Evolutionary conservation across 2,113 vertebrate genomes (phyloP), one percentile per base, ranked within the genome.

Genomic region (Caloenas nicobarica): DNA sequence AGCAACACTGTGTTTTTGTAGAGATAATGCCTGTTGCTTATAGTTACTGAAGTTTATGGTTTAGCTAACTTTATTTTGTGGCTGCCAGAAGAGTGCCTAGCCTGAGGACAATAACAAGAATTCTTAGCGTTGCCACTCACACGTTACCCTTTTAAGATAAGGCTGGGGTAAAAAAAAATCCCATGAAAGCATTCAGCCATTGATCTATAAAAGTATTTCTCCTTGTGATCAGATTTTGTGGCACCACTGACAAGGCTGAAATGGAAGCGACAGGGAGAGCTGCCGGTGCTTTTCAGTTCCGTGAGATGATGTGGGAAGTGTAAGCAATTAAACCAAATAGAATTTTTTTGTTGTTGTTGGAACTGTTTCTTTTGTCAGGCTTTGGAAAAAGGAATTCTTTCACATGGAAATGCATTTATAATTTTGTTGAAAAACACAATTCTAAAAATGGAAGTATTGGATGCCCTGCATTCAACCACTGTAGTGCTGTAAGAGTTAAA

Each of bases 71-170:
- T 81, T 90, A 79, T 92, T 84, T 77, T 69, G 65, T 66, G 54
- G 69, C 53, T 93, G 56, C 60, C 78, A 86, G 81, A 65, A 87
- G 54, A 73, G 70, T 57, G 46, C 33, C 62, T 74, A 40, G 54
- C 60, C 68, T 81, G 53, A 72, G 78, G 84, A 95, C 88, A 92
- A 60, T 56, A 74, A 62, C 93, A 89, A 71, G 84, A 89, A 78
- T 85, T 54, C 74, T 56, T 60, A 71, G 14, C 3, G 1, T 40
- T 92, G 66, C 73, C 68, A 92, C 44, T 89, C 78, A 78, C 31
- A 82, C 2, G 0, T 93, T 80, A n/a, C 40, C 13, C 33, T 8
- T 82, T 54, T 65, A 72, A 92, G 85, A 89, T 85, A 81, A 89
- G 40, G 22, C 46, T 40, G 61, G 38, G 36, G 53, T 22, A 53